These are phyloP conservation scores for Erethizon dorsatum DNA, from an alignment of 2,797 vertebrate genomes.

Conservation along the genomic window DNA sequence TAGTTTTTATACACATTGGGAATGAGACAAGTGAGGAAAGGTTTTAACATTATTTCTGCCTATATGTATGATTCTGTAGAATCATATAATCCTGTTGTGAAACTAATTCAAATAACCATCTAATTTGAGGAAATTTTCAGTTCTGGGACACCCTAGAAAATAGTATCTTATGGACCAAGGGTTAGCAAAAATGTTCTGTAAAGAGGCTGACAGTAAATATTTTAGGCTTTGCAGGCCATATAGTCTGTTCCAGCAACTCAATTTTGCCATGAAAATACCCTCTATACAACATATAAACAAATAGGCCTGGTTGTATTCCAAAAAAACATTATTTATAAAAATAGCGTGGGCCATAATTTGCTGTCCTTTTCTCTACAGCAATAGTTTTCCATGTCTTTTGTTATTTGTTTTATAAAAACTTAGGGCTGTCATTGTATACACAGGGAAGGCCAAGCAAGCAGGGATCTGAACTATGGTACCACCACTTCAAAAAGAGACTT, in stretches of 20 bases:
- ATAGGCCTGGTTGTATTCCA: background rate
- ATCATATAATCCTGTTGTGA: slow-evolving; percentile 6
- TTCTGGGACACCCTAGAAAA: slow-evolving; percentile 29
- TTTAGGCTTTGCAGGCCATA: background rate
- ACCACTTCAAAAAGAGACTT: slow-evolving; percentile 29
- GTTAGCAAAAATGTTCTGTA: slow-evolving; percentile 26
- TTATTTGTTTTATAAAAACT: background rate
- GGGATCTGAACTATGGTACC: background rate
- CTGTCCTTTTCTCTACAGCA: background rate
- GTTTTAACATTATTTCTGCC: slow-evolving; percentile 54
- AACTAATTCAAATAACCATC: slow-evolving; percentile 56
- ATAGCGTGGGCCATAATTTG: slow-evolving; percentile 15
- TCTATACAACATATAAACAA: slow-evolving; percentile 37
- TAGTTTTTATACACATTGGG: slow-evolving; percentile 35
- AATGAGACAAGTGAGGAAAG: slow-evolving; percentile 23
- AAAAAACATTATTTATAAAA: slow-evolving; percentile 64
- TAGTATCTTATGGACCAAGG: background rate
- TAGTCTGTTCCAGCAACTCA: background rate
- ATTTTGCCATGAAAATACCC: background rate
- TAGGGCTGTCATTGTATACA: background rate
- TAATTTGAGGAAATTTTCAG: slow-evolving; percentile 18
- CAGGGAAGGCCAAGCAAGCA: slow-evolving; percentile 17
- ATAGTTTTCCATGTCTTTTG: background rate
- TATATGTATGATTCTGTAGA: background rate
- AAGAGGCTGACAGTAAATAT: slow-evolving; percentile 37